phyloP scores from a whole-genome alignment of 1,140 invertebrate genomes.

The Tigriopus japonicus region DNA sequence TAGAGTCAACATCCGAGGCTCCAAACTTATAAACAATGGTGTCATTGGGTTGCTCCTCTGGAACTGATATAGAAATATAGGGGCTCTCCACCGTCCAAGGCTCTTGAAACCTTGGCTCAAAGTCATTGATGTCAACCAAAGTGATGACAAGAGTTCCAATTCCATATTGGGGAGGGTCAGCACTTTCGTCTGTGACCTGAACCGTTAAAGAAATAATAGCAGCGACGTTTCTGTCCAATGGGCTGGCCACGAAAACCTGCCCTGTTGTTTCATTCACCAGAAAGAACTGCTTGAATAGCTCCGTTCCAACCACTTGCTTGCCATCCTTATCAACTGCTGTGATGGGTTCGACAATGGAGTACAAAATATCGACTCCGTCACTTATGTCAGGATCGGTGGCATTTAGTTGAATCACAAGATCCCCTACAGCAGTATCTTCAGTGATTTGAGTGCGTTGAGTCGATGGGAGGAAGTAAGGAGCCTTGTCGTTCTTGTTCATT shows the following conservation, averaged over 20 bases:
- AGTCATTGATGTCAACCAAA: slow-evolving; percentile 57
- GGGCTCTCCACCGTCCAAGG: slow-evolving; percentile 49
- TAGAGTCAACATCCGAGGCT: slow-evolving; percentile 61
- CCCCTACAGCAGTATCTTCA: slow-evolving; percentile 52
- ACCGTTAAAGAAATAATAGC: slow-evolving; percentile 54
- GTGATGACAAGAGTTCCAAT: slow-evolving; percentile 58
- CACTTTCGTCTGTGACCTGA: slow-evolving; percentile 55
- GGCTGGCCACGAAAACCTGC: slow-evolving; percentile 43
- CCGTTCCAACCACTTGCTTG: slow-evolving; percentile 36
- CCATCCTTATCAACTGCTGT: slow-evolving; percentile 63
- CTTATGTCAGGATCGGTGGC: slow-evolving; percentile 61
- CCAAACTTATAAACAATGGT: slow-evolving; percentile 55
- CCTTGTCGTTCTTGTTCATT: slow-evolving; percentile 69
- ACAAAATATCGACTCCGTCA: slow-evolving; percentile 40
- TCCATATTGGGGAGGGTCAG: slow-evolving; percentile 51
- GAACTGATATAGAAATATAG: slow-evolving; percentile 42
- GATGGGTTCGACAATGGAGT: slow-evolving; percentile 45
- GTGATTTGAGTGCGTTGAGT: slow-evolving; percentile 56
- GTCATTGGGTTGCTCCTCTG: slow-evolving; percentile 62
- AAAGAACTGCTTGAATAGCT: slow-evolving; percentile 45
- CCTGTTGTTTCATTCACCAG: slow-evolving; percentile 45
- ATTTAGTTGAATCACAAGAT: slow-evolving; percentile 45
- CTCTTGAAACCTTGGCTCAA: slow-evolving; percentile 39
- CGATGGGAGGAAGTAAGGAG: slow-evolving; percentile 59
- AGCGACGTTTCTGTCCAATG: slow-evolving; percentile 44